These are phyloP conservation scores for Buceros bicornis DNA, from an alignment of 2,797 vertebrate species.

Conservation along the genomic window DNA sequence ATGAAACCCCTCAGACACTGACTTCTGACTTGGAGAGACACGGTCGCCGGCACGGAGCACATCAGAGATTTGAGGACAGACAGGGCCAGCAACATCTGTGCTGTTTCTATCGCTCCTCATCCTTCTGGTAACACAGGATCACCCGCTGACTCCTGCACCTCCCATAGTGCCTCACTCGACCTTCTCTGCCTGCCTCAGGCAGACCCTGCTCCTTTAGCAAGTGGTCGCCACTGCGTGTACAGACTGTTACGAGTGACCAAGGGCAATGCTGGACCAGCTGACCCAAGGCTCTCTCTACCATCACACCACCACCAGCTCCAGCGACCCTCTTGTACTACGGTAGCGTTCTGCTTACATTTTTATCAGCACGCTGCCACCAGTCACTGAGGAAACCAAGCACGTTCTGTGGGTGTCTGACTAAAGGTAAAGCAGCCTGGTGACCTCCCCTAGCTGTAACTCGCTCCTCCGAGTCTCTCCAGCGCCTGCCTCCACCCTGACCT, in stretches of 20 bases:
- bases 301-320: not conserved
- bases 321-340: not conserved
- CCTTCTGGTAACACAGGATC: not conserved
- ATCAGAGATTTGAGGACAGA: not conserved
- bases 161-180: not conserved
- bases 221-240: not conserved
- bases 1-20: not conserved
- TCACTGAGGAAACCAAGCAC: not conserved
- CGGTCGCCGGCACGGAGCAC: not conserved
- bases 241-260: not conserved
- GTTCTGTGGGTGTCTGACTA: fast-evolving
- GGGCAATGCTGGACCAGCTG: not conserved
- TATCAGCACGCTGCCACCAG: not conserved
- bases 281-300: not conserved
- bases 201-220: not conserved
- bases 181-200: fast-evolving
- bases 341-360: not conserved
- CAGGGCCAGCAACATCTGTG: no score
- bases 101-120: no score
- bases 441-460: not conserved
- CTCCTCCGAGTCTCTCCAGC: no score
- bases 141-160: not conserved
- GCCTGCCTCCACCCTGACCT: not conserved
- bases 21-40: no score
- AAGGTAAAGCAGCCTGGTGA: not conserved